Evolutionary conservation across 2,888 invertebrate species (phyloP).

Genomic region (Drosophila fulvimacula): DNA sequence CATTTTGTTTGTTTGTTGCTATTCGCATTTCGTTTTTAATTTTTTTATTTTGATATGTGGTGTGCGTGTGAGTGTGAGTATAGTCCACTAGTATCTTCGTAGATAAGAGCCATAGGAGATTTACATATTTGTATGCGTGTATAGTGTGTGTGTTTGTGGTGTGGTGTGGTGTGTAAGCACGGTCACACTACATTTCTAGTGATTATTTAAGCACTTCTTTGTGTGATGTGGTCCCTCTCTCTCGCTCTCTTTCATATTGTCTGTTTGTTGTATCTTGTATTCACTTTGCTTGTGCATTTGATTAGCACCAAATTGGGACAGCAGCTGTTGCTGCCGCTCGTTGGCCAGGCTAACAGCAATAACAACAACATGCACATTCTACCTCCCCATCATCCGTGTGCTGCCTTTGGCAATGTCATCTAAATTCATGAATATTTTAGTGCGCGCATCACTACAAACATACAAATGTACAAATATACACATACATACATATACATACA

Average conservation of each 20-base stretch:
- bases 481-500: constrained; percentile 9
- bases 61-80: constrained; percentile 4
- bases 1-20: constrained; percentile 70
- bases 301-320: constrained; percentile 74
- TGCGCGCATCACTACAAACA: constrained; percentile 20
- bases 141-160: not conserved
- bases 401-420: constrained; percentile 46
- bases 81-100: constrained; percentile 45
- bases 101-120: constrained; percentile 55
- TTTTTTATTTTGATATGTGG: constrained; percentile 16
- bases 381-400: constrained; percentile 6
- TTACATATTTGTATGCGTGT: constrained; percentile 40
- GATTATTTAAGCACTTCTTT: constrained; percentile 56
- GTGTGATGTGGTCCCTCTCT: constrained; percentile 25
- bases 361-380: constrained; percentile 12
- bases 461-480: constrained; percentile 22
- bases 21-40: constrained; percentile 72
- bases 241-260: not conserved
- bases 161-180: constrained; percentile 17
- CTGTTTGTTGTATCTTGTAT: constrained; percentile 18
- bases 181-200: constrained; percentile 59
- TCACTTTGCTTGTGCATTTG: constrained; percentile 65
- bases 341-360: constrained; percentile 49
- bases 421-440: constrained; percentile 59
- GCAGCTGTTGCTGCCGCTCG: constrained; percentile 62